Evolutionary conservation across 2,797 vertebrate genomes (phyloP).

Genomic region (Psittacula echo): DNA sequence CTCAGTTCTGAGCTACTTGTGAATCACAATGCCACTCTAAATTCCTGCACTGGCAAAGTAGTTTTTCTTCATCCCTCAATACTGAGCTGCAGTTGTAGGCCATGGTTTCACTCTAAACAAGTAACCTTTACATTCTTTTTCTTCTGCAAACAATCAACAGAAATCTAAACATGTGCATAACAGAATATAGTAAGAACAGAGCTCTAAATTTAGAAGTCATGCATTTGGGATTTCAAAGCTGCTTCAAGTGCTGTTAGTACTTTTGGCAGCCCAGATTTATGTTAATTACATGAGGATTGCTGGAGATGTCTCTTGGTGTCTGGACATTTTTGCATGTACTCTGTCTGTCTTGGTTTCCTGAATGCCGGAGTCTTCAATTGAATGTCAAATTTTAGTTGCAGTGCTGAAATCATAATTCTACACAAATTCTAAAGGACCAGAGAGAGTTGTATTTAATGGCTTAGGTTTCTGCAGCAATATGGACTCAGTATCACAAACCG

Average conservation of each 20-base stretch:
- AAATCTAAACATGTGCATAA: conserved; percentile 69
- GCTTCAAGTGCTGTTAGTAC: conserved; percentile 65
- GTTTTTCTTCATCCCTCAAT: background rate
- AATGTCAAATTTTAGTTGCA: conserved; percentile 37
- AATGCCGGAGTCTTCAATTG: background rate
- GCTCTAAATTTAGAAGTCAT: conserved; percentile 68
- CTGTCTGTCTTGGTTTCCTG: conserved; percentile 66
- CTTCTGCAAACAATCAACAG: conserved; percentile 69
- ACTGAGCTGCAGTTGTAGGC: conserved; percentile 12
- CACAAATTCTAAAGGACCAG: conserved; percentile 22
- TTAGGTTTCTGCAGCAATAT: conserved; percentile 26
- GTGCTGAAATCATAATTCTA: conserved; percentile 34
- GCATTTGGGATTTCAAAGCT: conserved; percentile 72
- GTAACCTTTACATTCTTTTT: conserved; percentile 54
- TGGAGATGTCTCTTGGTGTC: conserved; percentile 63
- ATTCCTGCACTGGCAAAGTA: background rate
- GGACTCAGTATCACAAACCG: background rate
- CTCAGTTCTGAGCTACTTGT: background rate
- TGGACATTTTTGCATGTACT: conserved; percentile 65
- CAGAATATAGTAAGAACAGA: conserved; percentile 66
- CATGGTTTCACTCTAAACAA: background rate
- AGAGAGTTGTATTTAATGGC: background rate
- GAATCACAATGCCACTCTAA: background rate
- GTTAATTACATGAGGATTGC: conserved; percentile 64
- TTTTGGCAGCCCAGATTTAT: conserved; percentile 71